phyloP scores from a whole-genome alignment of 2,888 invertebrate genomes.

The Zonitis immaculata region DNA sequence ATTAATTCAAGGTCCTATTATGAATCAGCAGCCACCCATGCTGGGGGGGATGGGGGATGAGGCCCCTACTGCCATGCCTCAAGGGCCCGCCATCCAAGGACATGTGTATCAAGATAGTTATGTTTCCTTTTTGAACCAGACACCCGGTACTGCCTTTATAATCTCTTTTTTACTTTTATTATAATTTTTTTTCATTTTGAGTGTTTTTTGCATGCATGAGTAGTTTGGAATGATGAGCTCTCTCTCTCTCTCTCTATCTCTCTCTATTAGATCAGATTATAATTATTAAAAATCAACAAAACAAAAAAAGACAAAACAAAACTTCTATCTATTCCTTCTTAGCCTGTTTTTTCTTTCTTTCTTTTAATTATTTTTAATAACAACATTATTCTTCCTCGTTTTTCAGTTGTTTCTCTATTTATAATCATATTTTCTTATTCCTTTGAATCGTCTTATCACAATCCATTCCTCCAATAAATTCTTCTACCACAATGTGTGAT shows the following conservation, averaged over 20 bases:
- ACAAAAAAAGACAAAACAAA: too few species aligned
- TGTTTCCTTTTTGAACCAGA: constrained; percentile 62
- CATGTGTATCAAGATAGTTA: constrained; percentile 64
- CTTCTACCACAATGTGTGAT: constrained; percentile 15
- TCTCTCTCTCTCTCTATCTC: too few species aligned
- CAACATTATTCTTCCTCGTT: neutral
- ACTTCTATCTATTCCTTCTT: neutral
- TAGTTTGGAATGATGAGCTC: constrained; percentile 35
- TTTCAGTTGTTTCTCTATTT: neutral
- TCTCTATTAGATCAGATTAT: constrained; percentile 24
- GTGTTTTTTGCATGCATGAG: constrained; percentile 44
- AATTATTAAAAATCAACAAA: too few species aligned
- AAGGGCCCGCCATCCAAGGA: constrained; percentile 40
- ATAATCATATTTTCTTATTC: too few species aligned
- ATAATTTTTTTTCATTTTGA: constrained; percentile 27
- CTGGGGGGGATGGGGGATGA: constrained; percentile 30
- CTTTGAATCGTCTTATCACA: too few species aligned
- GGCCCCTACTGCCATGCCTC: constrained; percentile 36
- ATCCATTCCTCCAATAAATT: neutral
- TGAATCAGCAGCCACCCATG: constrained; percentile 27
- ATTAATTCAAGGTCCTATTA: constrained; percentile 35
- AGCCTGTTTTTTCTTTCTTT: neutral
- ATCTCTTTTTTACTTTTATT: constrained; percentile 32
- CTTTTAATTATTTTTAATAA: neutral
- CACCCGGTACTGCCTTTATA: constrained; percentile 49